These are phyloP conservation scores for Euschistus heros DNA, from an alignment of 1,140 invertebrate genomes.

Conservation along the genomic window DNA sequence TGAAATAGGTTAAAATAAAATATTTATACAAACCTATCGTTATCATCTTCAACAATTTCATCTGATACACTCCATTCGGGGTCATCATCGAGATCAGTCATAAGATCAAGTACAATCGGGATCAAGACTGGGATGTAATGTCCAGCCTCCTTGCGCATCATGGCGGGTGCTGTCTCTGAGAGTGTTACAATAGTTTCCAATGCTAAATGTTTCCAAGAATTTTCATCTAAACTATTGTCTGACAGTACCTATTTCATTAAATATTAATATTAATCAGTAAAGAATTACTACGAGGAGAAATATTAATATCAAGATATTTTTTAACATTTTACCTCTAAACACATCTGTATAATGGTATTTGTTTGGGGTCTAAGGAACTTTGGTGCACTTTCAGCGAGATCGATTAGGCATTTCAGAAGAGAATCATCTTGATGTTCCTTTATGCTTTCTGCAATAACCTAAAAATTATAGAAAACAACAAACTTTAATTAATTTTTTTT, in stretches of 20 bases:
- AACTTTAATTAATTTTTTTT: too few species aligned
- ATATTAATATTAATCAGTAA: not conserved
- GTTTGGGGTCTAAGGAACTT: constrained; percentile 84
- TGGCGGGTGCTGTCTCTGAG: constrained; percentile 87
- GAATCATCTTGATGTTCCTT: constrained; percentile 79
- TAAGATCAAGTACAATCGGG: constrained; percentile 80
- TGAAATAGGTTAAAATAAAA: constrained; percentile 20
- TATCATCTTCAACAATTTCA: constrained; percentile 74
- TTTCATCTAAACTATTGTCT: constrained; percentile 38
- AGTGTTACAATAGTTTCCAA: constrained; percentile 91
- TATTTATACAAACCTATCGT: constrained; percentile 45
- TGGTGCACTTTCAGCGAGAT: constrained; percentile 83
- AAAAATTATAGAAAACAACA: constrained; percentile 35
- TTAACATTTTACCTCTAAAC: constrained; percentile 59
- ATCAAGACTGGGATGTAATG: constrained; percentile 70
- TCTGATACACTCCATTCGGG: constrained; percentile 70
- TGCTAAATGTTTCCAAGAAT: constrained; percentile 80
- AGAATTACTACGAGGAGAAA: not conserved
- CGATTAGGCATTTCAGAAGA: constrained; percentile 82
- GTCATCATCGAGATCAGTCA: constrained; percentile 95
- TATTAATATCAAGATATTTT: not conserved
- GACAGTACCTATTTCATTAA: constrained; percentile 5
- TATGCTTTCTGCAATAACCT: constrained; percentile 68
- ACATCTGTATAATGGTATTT: constrained; percentile 78
- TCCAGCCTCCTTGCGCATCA: constrained; percentile 80